Evolutionary conservation across 2,888 invertebrate genomes (phyloP).

Genomic region (Lasioglossum lativentre): DNA sequence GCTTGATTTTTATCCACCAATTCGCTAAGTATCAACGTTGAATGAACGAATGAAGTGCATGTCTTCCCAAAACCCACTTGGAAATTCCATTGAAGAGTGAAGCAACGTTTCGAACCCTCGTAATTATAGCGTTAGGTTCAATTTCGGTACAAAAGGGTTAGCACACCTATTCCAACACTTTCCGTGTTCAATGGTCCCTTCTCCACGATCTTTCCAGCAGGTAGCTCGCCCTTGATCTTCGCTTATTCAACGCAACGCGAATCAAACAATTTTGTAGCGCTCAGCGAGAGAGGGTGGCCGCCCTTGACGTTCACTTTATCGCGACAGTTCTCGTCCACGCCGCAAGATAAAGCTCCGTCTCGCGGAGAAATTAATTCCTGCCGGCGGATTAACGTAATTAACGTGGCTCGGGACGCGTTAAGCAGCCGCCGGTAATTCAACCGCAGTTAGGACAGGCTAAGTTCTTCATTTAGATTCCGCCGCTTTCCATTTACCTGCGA

Average conservation of each 20-base stretch:
- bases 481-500: slow-evolving; percentile 43
- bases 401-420: slow-evolving; percentile 45
- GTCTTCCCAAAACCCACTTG: neutral
- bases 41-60: neutral
- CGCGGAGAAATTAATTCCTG: slow-evolving; percentile 44
- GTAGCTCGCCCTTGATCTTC: neutral
- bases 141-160: neutral
- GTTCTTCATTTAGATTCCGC: slow-evolving; percentile 43
- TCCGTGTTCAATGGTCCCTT: neutral
- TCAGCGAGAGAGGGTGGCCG: neutral
- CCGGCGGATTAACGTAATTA: slow-evolving; percentile 53
- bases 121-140: neutral
- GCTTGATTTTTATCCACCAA: neutral
- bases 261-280: slow-evolving; percentile 30
- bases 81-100: neutral
- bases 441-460: slow-evolving; percentile 49
- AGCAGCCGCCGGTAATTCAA: slow-evolving; percentile 51
- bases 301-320: slow-evolving; percentile 24
- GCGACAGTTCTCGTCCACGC: slow-evolving; percentile 38
- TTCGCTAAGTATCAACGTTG: neutral
- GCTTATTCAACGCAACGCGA: slow-evolving; percentile 32
- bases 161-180: neutral
- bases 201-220: neutral
- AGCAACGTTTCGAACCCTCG: neutral
- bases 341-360: slow-evolving; percentile 41